These are phyloP conservation scores for Drosophila hydei DNA, from an alignment of 1,140 invertebrate genomes.

Conservation along the genomic window DNA sequence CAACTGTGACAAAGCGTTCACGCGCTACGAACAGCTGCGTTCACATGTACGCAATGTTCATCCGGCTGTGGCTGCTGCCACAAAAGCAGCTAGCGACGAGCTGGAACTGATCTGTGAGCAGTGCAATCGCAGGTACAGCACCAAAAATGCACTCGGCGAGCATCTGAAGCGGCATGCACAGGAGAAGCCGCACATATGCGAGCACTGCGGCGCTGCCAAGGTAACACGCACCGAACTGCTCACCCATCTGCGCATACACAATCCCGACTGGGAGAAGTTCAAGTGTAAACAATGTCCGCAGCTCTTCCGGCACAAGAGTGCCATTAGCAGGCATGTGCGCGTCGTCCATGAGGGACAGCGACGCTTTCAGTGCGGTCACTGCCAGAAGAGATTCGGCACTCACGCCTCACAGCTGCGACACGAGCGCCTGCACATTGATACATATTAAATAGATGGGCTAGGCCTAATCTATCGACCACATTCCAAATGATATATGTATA, in stretches of 20 bases:
- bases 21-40: slow-evolving; percentile 73
- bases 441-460: slow-evolving; percentile 4
- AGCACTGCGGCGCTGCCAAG: slow-evolving; percentile 73
- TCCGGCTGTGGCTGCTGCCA: slow-evolving; percentile 14
- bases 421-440: slow-evolving; percentile 60
- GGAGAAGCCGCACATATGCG: slow-evolving; percentile 70
- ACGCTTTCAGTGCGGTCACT: slow-evolving; percentile 63
- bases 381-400: slow-evolving; percentile 69
- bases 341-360: slow-evolving; percentile 74
- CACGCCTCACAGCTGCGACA: slow-evolving; percentile 75
- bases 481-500: background rate
- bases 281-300: slow-evolving; percentile 76
- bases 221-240: slow-evolving; percentile 71
- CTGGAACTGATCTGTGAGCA: slow-evolving; percentile 58
- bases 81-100: slow-evolving; percentile 39
- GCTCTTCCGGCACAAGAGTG: slow-evolving; percentile 75
- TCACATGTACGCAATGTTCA: slow-evolving; percentile 67
- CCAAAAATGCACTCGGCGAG: slow-evolving; percentile 69
- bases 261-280: slow-evolving; percentile 75
- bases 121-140: slow-evolving; percentile 69
- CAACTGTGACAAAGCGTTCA: slow-evolving; percentile 67
- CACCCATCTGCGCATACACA: slow-evolving; percentile 75
- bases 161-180: slow-evolving; percentile 73
- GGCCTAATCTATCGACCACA: background rate
- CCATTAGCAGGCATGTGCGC: slow-evolving; percentile 71